Conservation (phyloP, 2,113 vertebrate genomes). For the Turnix velox region DNA sequence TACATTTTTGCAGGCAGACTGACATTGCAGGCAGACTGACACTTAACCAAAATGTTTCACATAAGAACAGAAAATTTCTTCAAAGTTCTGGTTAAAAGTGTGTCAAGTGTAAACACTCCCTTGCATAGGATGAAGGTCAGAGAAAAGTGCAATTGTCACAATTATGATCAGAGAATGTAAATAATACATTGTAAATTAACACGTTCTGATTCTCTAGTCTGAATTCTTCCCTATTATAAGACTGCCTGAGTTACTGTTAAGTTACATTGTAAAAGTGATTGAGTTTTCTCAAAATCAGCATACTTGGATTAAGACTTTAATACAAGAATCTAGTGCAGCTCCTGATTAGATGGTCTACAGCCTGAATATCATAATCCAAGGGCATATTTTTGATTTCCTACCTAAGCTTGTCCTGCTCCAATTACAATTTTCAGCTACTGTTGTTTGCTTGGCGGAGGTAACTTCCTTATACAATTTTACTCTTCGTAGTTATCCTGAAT, state of each 20-base stretch:
- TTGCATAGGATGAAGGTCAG: neutral
- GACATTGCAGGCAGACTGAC: neutral
- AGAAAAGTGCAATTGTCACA: neutral
- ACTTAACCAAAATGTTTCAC: neutral
- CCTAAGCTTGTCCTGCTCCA: neutral
- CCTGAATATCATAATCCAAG: neutral
- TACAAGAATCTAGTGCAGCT: neutral
- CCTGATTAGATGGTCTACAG: neutral
- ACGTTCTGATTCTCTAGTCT: neutral
- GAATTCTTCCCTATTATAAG: neutral
- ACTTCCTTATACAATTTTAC: neutral
- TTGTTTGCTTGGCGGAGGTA: neutral
- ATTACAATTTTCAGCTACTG: neutral
- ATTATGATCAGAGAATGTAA: neutral
- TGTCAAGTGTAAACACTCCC: neutral
- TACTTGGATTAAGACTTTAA: neutral
- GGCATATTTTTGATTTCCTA: neutral
- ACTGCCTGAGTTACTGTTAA: neutral
- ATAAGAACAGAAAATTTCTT: neutral
- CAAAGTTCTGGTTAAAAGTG: neutral
- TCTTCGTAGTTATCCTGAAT: neutral
- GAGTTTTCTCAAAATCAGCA: neutral
- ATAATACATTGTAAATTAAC: neutral
- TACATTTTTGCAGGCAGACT: neutral
- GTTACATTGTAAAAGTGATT: neutral